Percentiles rank a stretch among this genome's conserved stretches.
Conservation (phyloP, 1,140 invertebrate species). For the Archivesica marissinica region DNA sequence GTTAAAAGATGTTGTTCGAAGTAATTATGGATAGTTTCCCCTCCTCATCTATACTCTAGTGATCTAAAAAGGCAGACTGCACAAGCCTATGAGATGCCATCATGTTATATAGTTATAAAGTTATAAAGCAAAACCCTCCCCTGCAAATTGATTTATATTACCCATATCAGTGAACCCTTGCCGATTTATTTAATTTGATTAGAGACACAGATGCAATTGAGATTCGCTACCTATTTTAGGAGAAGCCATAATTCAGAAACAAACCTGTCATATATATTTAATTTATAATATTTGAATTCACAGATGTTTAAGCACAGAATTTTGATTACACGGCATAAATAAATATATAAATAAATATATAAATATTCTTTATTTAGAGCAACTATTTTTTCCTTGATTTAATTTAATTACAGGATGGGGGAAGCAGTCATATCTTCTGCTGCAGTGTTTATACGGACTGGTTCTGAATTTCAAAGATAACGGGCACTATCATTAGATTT, state of each 20-base stretch:
- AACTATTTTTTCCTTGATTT: constrained; percentile 30
- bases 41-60: too few species aligned
- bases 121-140: too few species aligned
- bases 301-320: constrained; percentile 14
- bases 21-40: too few species aligned
- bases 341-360: constrained; percentile 26
- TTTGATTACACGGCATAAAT: too few species aligned
- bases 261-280: neutral
- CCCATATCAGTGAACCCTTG: neutral
- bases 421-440: constrained; percentile 2
- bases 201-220: neutral
- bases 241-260: neutral
- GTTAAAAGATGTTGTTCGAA: too few species aligned
- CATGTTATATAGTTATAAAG: too few species aligned
- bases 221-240: neutral
- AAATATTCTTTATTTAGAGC: constrained; percentile 39
- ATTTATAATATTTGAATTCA: neutral
- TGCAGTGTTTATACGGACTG: constrained; percentile 31
- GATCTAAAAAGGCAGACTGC: too few species aligned
- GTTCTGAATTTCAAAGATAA: constrained; percentile 47
- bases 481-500: constrained; percentile 24
- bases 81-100: too few species aligned
- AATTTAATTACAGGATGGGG: constrained; percentile 35
- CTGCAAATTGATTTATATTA: too few species aligned
- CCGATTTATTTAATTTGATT: neutral